Evolutionary conservation across 2,888 invertebrate genomes (phyloP).

Genomic region (Morpho helenor): DNA sequence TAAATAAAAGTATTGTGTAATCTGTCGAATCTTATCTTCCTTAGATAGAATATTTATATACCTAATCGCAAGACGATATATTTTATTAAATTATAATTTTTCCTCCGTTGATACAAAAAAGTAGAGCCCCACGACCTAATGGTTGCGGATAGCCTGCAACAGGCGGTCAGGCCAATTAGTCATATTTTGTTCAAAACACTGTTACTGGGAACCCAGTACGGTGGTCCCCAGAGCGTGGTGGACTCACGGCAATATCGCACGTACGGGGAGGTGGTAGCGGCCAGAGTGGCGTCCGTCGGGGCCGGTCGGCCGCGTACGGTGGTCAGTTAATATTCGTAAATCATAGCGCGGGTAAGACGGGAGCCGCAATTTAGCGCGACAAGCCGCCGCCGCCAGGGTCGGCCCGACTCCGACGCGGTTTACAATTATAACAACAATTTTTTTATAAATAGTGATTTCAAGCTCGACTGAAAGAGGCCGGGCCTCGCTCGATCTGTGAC

Average conservation of each 20-base stretch:
- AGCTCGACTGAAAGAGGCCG: no score
- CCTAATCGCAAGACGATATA: no score
- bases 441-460: no score
- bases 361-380: slow-evolving; percentile 39
- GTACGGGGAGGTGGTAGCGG: not conserved
- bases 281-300: not conserved
- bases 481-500: no score
- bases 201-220: not conserved
- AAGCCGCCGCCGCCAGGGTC: slow-evolving; percentile 13
- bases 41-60: no score
- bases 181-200: not conserved
- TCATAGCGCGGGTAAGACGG: slow-evolving; percentile 50
- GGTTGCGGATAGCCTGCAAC: not conserved
- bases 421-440: no score
- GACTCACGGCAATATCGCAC: not conserved
- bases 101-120: no score
- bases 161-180: not conserved
- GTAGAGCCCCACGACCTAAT: no score
- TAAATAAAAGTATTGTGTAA: no score
- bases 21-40: no score
- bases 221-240: not conserved
- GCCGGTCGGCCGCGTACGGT: not conserved
- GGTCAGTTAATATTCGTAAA: slow-evolving; percentile 46
- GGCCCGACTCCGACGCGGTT: not conserved
- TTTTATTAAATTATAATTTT: no score